phyloP scores from a whole-genome alignment of 2,113 vertebrate species.

The Pycnonotus jocosus region DNA sequence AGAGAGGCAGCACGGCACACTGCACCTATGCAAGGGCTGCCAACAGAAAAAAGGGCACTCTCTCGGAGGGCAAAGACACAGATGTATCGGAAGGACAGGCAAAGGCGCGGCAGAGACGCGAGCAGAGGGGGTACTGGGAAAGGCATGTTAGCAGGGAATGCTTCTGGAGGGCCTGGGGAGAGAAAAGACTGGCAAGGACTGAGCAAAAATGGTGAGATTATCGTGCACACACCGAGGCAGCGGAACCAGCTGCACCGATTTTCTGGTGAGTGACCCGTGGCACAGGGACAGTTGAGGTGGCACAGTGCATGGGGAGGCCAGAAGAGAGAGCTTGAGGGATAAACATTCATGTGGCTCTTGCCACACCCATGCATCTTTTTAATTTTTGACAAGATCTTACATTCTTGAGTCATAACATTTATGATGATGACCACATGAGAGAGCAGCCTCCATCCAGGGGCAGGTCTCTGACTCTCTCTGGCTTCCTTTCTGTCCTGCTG shows the following conservation, averaged over 20 bases:
- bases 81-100: constrained; percentile 51
- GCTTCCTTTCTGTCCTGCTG: neutral
- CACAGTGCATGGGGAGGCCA: fast-evolving
- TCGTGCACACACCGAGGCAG: fast-evolving
- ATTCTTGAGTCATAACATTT: neutral
- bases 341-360: neutral
- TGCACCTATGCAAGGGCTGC: constrained; percentile 56
- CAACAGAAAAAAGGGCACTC: constrained; percentile 57
- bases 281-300: neutral
- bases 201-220: neutral
- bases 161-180: neutral
- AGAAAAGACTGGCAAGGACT: neutral
- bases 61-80: constrained; percentile 59
- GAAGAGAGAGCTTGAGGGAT: neutral
- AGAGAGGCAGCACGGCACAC: constrained; percentile 17
- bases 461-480: neutral
- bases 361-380: neutral
- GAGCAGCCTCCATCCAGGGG: neutral
- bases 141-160: neutral
- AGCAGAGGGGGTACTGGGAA: neutral
- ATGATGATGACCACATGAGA: neutral
- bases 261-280: neutral
- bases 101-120: neutral
- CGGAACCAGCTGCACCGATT: neutral
- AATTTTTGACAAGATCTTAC: neutral